Conservation (phyloP, 2,888 invertebrate species). For the Pseudococcus longispinus region DNA sequence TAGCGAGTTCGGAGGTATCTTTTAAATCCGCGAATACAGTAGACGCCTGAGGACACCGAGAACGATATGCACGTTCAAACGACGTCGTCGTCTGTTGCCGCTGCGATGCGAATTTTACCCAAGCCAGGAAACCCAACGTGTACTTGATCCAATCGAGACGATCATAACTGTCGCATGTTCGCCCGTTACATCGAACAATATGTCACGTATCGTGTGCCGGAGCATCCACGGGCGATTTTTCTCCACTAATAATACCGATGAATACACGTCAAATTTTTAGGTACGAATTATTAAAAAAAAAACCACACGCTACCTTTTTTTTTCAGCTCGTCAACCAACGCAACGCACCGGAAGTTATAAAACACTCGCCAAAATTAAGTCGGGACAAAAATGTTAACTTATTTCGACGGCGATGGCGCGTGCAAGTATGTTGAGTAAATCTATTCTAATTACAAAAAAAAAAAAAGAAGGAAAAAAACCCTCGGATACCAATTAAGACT, state of each 20-base stretch:
- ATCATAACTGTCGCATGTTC: conserved; percentile 9
- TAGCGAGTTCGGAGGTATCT: conserved; percentile 24
- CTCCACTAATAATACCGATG: not conserved
- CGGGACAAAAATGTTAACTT: not conserved
- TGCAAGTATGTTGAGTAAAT: not conserved
- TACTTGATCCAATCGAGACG: not conserved
- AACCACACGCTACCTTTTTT: not conserved
- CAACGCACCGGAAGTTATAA: not conserved
- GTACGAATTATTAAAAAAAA: not conserved
- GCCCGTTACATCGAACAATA: not conserved
- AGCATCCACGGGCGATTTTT: not conserved
- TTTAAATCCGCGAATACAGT: conserved; percentile 33
- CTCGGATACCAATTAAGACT: not conserved
- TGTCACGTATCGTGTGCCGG: not conserved
- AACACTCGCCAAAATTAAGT: not conserved
- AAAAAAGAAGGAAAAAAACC: not conserved
- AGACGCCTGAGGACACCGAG: conserved; percentile 40
- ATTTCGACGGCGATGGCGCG: not conserved
- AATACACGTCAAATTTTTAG: not conserved
- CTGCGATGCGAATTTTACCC: not conserved
- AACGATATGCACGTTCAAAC: conserved; percentile 38
- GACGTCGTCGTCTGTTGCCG: not conserved
- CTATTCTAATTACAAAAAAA: not conserved
- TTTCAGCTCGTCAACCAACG: not conserved
- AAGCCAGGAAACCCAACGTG: conserved; percentile 17